These are phyloP conservation scores for Corbicula japonica DNA, from an alignment of 2,888 invertebrate species.

Conservation along the genomic window DNA sequence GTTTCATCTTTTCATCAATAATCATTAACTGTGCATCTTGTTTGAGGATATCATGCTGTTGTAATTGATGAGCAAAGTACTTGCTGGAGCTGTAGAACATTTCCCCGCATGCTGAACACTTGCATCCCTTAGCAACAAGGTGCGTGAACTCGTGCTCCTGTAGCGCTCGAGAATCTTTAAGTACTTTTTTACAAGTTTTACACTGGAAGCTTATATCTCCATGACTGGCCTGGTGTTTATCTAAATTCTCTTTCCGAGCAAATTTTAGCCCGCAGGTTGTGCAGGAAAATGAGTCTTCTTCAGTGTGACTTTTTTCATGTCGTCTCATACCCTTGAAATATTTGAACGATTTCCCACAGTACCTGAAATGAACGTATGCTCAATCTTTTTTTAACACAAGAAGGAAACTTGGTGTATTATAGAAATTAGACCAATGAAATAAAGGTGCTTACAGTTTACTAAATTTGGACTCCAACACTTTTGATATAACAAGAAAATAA, in stretches of 20 bases:
- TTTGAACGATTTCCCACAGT: slow-evolving; percentile 61
- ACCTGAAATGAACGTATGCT: too few species aligned
- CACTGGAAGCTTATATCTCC: slow-evolving; percentile 32
- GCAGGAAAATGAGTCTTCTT: slow-evolving; percentile 41
- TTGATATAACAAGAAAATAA: too few species aligned
- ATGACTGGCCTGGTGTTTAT: slow-evolving; percentile 28
- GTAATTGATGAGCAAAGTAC: slow-evolving; percentile 52
- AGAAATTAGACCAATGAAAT: too few species aligned
- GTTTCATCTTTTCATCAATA: slow-evolving; percentile 22
- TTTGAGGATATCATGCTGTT: slow-evolving; percentile 46
- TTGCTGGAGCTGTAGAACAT: slow-evolving; percentile 37
- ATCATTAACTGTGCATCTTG: slow-evolving; percentile 42
- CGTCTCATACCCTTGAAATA: slow-evolving; percentile 53
- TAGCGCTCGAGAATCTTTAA: slow-evolving; percentile 28
- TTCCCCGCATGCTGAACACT: slow-evolving; percentile 47
- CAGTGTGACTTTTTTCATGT: slow-evolving; percentile 58
- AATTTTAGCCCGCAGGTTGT: slow-evolving; percentile 42
- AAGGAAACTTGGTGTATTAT: too few species aligned
- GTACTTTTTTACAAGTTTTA: slow-evolving; percentile 41
- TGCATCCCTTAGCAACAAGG: slow-evolving; percentile 35
- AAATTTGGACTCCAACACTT: too few species aligned
- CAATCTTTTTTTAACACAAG: too few species aligned
- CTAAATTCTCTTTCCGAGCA: slow-evolving; percentile 36
- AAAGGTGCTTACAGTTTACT: too few species aligned
- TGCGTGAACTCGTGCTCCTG: slow-evolving; percentile 40